A percentile compares a stretch with the other conserved stretches of the same genome.
These are phyloP conservation scores for Hylia prasina DNA, from an alignment of 2,113 vertebrate genomes.

Conservation along the genomic window DNA sequence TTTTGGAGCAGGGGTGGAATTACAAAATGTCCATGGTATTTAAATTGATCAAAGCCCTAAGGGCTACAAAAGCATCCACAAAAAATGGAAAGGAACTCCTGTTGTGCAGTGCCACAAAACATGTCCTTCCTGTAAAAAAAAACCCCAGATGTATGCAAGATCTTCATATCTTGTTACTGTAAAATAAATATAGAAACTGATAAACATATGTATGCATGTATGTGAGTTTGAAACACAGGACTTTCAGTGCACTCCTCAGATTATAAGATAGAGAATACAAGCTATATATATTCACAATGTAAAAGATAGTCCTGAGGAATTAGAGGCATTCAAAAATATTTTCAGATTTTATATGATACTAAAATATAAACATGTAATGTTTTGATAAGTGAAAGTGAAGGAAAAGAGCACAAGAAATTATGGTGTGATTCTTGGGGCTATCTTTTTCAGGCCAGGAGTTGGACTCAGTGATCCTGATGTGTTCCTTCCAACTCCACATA, in stretches of 20 bases:
- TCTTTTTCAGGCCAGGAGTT: background rate
- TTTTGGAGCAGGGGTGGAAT: background rate
- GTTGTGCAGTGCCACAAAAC: background rate
- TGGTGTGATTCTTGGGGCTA: background rate
- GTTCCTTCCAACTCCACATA: background rate
- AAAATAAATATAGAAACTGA: background rate
- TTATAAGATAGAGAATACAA: background rate
- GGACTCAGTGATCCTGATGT: background rate
- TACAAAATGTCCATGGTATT: background rate
- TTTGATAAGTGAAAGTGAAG: background rate
- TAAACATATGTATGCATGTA: rapidly evolving
- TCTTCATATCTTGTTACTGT: background rate
- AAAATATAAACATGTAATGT: background rate
- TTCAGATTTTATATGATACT: background rate
- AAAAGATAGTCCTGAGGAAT: background rate
- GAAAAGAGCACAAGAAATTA: background rate
- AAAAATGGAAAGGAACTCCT: background rate
- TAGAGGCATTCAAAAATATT: background rate
- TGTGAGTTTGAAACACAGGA: background rate
- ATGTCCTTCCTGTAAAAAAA: background rate
- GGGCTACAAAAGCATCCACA: background rate
- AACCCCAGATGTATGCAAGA: background rate
- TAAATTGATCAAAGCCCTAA: background rate
- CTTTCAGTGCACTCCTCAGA: background rate
- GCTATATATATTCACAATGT: background rate